These are phyloP conservation scores for Eristalis tenax DNA, from an alignment of 2,888 invertebrate species.

Conservation along the genomic window DNA sequence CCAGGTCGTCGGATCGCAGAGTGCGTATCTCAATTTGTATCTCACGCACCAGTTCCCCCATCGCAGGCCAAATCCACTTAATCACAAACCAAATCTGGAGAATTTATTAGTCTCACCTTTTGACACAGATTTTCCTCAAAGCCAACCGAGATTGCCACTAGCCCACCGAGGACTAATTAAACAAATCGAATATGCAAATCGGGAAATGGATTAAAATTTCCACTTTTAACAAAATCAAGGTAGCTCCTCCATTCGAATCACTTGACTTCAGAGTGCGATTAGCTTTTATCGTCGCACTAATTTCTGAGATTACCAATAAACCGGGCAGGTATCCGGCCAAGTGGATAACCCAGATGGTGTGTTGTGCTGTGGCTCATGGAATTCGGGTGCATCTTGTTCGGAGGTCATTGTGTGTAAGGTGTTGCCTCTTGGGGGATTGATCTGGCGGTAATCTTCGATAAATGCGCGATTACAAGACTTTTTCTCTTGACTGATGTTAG, in stretches of 20 bases:
- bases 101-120: slow-evolving; percentile 68
- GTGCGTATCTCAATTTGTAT: slow-evolving; percentile 6
- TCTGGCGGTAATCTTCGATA: too few species aligned
- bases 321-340: neutral
- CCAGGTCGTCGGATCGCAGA: neutral
- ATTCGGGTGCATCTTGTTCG: too few species aligned
- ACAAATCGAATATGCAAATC: slow-evolving; percentile 58
- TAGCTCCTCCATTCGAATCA: too few species aligned
- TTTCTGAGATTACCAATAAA: neutral
- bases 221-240: neutral
- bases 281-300: neutral
- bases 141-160: slow-evolving; percentile 29
- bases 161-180: slow-evolving; percentile 30
- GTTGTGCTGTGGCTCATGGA: neutral
- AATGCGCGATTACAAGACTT: too few species aligned
- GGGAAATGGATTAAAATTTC: slow-evolving; percentile 56
- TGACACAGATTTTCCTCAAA: slow-evolving; percentile 53
- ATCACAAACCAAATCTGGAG: slow-evolving; percentile 50
- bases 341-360: neutral
- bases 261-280: too few species aligned
- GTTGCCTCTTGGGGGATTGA: neutral
- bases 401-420: neutral
- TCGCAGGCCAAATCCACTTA: slow-evolving; percentile 16
- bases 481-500: too few species aligned
- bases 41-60: slow-evolving; percentile 7